Percentiles rank a stretch among this genome's conserved stretches.
phyloP scores from a whole-genome alignment of 2,113 vertebrate genomes.

The Plestiodon gilberti region DNA sequence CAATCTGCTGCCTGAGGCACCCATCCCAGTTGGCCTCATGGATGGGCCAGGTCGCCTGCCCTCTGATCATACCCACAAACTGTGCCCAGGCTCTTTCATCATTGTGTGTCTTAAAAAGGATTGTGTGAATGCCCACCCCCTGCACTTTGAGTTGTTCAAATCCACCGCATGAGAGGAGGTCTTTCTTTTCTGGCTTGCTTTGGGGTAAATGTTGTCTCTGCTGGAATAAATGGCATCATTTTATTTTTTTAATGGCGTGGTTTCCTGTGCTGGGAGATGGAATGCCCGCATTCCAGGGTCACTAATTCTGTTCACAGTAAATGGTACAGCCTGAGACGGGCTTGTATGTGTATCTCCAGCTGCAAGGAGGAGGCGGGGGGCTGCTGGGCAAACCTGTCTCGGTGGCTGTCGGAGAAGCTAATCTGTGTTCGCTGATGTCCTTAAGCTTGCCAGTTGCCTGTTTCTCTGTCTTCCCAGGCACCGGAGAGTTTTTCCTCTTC shows the following conservation, averaged over 20 bases:
- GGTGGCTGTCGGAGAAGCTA: too few species aligned
- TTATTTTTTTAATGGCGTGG: rapidly evolving
- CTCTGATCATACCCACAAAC: too few species aligned
- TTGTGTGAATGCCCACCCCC: not conserved
- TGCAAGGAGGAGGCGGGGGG: not conserved
- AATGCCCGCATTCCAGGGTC: rapidly evolving
- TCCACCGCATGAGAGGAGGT: not conserved
- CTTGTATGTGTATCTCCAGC: conserved; percentile 2
- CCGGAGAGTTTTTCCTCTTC: too few species aligned
- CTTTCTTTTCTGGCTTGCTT: not conserved
- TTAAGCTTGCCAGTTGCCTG: too few species aligned
- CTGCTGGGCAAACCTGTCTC: not conserved
- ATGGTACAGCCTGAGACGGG: not conserved
- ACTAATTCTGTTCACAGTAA: not conserved
- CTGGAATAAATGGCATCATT: not conserved
- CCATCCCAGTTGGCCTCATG: too few species aligned
- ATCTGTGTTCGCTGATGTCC: too few species aligned
- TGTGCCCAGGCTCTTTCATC: not conserved
- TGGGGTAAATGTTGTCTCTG: too few species aligned
- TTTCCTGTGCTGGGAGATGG: not conserved
- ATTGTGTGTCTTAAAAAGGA: not conserved
- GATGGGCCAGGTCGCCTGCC: too few species aligned
- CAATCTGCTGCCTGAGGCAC: too few species aligned
- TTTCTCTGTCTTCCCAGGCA: too few species aligned
- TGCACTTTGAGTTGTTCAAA: not conserved